A percentile compares a stretch with the other conserved stretches of the same genome.
These are phyloP conservation scores for Gopherus evgoodei DNA, from an alignment of 2,113 vertebrate species.

Conservation along the genomic window DNA sequence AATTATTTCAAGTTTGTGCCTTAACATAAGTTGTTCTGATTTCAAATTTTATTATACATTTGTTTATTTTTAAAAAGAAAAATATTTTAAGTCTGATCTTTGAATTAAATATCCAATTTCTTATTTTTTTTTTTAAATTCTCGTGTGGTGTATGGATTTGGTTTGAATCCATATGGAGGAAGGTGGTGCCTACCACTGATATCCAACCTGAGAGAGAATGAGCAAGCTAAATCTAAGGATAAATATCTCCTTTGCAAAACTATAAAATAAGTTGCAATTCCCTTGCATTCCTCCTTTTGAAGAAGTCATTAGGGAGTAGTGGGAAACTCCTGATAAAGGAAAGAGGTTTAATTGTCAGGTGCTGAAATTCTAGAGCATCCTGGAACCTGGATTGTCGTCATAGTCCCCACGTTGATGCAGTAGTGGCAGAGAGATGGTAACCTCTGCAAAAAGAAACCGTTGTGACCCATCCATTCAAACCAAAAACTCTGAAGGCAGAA, in stretches of 20 bases:
- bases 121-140: no score
- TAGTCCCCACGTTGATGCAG: neutral
- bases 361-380: neutral
- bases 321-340: neutral
- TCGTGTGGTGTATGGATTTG: no score
- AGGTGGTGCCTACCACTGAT: neutral
- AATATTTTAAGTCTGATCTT: no score
- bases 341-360: neutral
- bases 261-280: neutral
- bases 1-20: no score
- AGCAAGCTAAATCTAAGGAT: neutral
- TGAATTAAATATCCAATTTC: no score
- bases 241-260: neutral
- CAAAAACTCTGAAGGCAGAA: neutral
- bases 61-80: no score
- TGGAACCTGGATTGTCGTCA: neutral
- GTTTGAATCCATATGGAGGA: no score
- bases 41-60: no score
- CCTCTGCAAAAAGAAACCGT: neutral
- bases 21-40: no score
- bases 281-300: neutral
- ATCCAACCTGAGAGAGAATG: neutral
- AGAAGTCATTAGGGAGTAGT: neutral
- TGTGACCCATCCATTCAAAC: neutral
- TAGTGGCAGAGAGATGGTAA: neutral